phyloP scores from a whole-genome alignment of 2,797 vertebrate genomes.

The Sebastes itinus region DNA sequence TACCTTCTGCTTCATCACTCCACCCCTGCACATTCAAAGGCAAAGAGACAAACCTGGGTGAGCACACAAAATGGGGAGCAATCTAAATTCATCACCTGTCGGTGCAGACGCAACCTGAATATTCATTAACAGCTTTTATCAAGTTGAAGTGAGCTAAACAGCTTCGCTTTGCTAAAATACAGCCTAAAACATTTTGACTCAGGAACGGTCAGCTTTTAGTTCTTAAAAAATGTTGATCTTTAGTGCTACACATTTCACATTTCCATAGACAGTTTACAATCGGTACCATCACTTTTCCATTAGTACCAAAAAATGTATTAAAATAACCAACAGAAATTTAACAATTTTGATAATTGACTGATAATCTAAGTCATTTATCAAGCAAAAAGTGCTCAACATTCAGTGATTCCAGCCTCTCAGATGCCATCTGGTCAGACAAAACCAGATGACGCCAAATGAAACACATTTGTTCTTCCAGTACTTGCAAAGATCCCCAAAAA shows the following conservation, averaged over 20 bases:
- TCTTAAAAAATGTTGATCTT: background rate
- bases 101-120: background rate
- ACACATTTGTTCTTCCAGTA: background rate
- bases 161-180: background rate
- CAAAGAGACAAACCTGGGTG: background rate
- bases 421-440: background rate
- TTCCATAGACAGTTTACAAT: background rate
- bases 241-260: background rate
- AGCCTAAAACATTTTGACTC: background rate
- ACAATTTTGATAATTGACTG: too few relatives aligned
- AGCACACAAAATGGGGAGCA: background rate
- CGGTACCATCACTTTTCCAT: background rate
- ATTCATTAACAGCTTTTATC: background rate
- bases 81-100: background rate
- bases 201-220: background rate
- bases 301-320: rapidly evolving
- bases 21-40: background rate
- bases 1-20: background rate
- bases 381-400: background rate
- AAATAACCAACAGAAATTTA: background rate
- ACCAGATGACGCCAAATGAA: background rate
- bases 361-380: background rate
- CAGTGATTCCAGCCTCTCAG: background rate
- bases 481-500: background rate
- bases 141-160: background rate